Percentiles rank a stretch among this genome's conserved stretches.
phyloP scores from a whole-genome alignment of 2,888 invertebrate species.

The Balanococcus diminutus region DNA sequence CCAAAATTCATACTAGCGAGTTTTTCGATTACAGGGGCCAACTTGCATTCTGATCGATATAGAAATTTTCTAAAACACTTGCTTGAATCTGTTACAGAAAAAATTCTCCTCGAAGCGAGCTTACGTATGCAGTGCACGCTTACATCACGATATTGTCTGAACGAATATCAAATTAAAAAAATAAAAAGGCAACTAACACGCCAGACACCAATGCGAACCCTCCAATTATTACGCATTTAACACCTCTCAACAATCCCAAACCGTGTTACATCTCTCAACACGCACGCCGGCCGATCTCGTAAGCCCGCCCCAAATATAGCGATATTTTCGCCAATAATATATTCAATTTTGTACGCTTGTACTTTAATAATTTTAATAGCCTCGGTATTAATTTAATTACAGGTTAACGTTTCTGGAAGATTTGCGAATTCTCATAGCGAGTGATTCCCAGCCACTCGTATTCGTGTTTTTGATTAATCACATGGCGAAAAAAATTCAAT shows the following conservation, averaged over 20 bases:
- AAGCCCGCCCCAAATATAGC: background rate
- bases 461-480: background rate
- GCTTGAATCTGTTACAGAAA: background rate
- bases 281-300: background rate
- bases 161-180: background rate
- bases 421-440: slow-evolving; percentile 14
- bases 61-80: too few species aligned
- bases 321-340: slow-evolving; percentile 13
- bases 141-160: slow-evolving; percentile 4
- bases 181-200: background rate
- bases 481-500: background rate
- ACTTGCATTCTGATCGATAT: too few species aligned
- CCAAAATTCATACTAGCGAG: too few species aligned
- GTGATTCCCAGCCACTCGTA: slow-evolving; percentile 9
- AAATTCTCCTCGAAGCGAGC: slow-evolving; percentile 5
- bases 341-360: slow-evolving; percentile 32
- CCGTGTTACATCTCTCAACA: slow-evolving; percentile 31
- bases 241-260: slow-evolving; percentile 27
- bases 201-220: background rate
- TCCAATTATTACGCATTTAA: slow-evolving; percentile 34
- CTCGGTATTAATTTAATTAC: slow-evolving; percentile 24
- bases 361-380: background rate
- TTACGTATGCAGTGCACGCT: background rate
- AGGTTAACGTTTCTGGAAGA: slow-evolving; percentile 5
- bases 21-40: background rate